Evolutionary conservation across 2,888 invertebrate species (phyloP), one percentile per base, ranked within the genome.

Genomic region (Ichneumon xanthorius): DNA sequence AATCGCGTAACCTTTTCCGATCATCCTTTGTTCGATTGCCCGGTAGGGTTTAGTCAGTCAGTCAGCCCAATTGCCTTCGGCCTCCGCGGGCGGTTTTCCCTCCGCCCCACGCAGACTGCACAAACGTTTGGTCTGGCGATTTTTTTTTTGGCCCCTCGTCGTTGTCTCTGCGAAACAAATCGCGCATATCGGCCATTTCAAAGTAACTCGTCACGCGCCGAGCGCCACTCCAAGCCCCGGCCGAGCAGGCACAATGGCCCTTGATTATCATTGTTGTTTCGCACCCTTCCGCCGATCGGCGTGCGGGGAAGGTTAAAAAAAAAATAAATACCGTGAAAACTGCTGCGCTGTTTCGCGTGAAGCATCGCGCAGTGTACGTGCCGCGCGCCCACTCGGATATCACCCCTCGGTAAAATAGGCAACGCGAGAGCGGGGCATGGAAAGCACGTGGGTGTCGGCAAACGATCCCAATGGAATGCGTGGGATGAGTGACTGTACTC

Each of bases 181-280:
- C 53, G 70, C 50, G 45, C 75, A 70, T 79, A 77, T 80, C 80
- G 80, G 61, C 77, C 58, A 30, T 82, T 85, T 77, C 67, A 77
- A 85, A 82, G 82, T 85, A 80, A 76, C 73, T 30, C 75, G 50
- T 26, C 88, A 89, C 89, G 89, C 90, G 87, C 89, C 88, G 89
- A 88, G 87, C 90, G 88, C 89, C 90, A 91, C 87, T 91, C 91
- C 37, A 53, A 67, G 53, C 76, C 65, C 75, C 71, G 71, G 40
- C 75, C 71, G 80, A 77, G 82, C 82, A 67, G 65, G 82, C 77
- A 87, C 88, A 71, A 86, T 80, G 72, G 88, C 81, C 68, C 73
- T 86, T 67, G 88, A 88, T 81, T 88, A 87, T 85, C 89, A 88
- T 70, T 89, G 89, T 85, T 85, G 82, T 85, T 85, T 85, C 85